Base-by-base conservation (phyloP, 2,113 vertebrate species). In the Parus major region DNA sequence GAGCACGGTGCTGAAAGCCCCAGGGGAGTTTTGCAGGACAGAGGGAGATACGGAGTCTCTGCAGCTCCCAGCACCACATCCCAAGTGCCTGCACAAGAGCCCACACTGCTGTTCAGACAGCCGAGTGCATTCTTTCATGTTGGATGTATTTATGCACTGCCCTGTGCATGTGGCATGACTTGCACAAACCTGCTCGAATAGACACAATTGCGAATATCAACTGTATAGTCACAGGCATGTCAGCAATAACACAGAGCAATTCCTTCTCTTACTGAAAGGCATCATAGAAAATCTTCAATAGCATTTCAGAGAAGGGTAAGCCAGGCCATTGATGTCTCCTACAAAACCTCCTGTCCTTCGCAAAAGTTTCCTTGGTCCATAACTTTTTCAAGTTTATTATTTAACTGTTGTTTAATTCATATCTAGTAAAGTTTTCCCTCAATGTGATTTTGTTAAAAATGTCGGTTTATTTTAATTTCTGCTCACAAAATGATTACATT, bases 1-100 rank as follows among this genome's bases (percentile, higher is more conserved):
- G 28, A 53, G 50, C 29, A 10, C 5, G 55, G 42, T 53, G n/a
- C 75, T 90, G 71, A 82, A 76, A 94, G 42, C 8, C 28, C 6
- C 9, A 21, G 79, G n/a, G 18, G n/a, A 31, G 35, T 82, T 95
- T 73, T 80, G 42, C 50, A 76, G 41, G 52, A 21, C 46, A 23
- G 2, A 19, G 21, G n/a, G 50, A 76, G 39, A 63, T 31, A 5
- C 0, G 0, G 28, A 90, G 10, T 49, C n/a, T 44, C 36, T 72
- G 82, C 50, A 12, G 7, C 35, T 92, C 39, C 31, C 29, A 84
- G 33, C n/a, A 57, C n/a, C n/a, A 3, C 2, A 12, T 78, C 29
- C 35, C 7, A 0, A 60, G 29, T 24, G 55, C 33, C 66, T 69
- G 36, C 78, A 13, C 27, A 61, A n/a, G 47, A 75, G 3, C 36